Conservation (phyloP, 1,140 invertebrate genomes). For the Drosophila willistoni region DNA sequence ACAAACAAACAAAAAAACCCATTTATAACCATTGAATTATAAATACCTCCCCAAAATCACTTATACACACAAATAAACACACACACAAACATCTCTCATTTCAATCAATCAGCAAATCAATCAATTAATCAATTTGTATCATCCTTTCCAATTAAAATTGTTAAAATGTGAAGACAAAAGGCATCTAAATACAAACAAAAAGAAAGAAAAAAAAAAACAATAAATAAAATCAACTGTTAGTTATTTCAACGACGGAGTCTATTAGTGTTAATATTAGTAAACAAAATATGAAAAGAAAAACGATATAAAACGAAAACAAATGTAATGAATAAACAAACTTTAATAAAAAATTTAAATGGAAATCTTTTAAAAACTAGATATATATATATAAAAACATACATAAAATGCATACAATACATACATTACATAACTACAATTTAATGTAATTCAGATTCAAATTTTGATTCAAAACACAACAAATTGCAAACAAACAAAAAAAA, state of each 20-base stretch:
- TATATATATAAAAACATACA: constrained; percentile 26
- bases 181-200: constrained; percentile 23
- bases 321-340: neutral
- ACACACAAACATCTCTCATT: constrained; percentile 3
- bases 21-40: too few species aligned
- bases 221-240: constrained; percentile 64
- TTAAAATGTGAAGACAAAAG: constrained; percentile 14
- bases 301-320: constrained; percentile 28
- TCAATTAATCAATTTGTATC: constrained; percentile 5
- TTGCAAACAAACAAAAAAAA: constrained; percentile 9
- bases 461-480: constrained; percentile 29
- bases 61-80: neutral
- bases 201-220: constrained; percentile 18
- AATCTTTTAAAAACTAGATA: constrained; percentile 68
- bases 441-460: constrained; percentile 44
- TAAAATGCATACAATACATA: constrained; percentile 34
- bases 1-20: neutral
- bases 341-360: constrained; percentile 9
- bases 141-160: constrained; percentile 1
- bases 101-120: constrained; percentile 1
- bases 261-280: constrained; percentile 77
- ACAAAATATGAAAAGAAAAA: constrained; percentile 29
- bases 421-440: constrained; percentile 40
- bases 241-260: constrained; percentile 76
- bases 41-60: neutral